phyloP scores from a whole-genome alignment of 2,797 vertebrate species.

The Phrynocephalus forsythii region DNA sequence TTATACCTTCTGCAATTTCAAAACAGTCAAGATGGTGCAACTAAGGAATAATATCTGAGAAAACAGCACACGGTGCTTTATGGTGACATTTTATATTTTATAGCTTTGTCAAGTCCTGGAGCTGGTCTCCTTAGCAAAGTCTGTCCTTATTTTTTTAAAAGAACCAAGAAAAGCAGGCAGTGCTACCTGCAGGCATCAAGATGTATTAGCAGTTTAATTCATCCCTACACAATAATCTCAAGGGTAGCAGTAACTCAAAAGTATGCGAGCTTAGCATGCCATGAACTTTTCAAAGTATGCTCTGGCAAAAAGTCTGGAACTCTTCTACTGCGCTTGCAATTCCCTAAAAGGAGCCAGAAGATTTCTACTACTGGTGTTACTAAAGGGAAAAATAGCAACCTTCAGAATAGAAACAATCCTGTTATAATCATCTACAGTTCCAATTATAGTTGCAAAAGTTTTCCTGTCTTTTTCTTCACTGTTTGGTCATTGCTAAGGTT shows the following conservation, averaged over 20 bases:
- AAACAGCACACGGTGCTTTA: neutral
- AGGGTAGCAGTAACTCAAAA: constrained; percentile 49
- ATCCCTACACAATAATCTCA: constrained; percentile 15
- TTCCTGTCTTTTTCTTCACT: constrained; percentile 12
- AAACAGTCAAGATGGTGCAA: neutral
- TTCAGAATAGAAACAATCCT: constrained; percentile 56
- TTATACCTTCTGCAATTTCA: constrained; percentile 26
- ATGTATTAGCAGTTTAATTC: constrained; percentile 63
- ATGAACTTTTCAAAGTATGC: constrained; percentile 51
- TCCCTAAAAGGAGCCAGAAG: constrained; percentile 61
- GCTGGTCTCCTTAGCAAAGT: constrained; percentile 48
- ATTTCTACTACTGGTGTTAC: constrained; percentile 60
- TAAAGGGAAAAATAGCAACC: constrained; percentile 54
- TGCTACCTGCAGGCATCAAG: constrained; percentile 56
- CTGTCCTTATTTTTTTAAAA: constrained; percentile 51
- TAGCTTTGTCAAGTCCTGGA: constrained; percentile 40
- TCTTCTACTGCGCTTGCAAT: constrained; percentile 37
- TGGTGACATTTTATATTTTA: neutral
- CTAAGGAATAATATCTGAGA: neutral
- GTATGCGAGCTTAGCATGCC: constrained; percentile 30
- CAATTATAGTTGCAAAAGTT: constrained; percentile 48
- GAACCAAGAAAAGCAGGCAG: constrained; percentile 53
- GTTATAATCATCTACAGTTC: constrained; percentile 46
- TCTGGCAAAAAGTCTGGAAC: constrained; percentile 48
- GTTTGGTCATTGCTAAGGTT: constrained; percentile 9